Conservation (phyloP, 2,888 invertebrate species). For the Encarsia formosa region DNA sequence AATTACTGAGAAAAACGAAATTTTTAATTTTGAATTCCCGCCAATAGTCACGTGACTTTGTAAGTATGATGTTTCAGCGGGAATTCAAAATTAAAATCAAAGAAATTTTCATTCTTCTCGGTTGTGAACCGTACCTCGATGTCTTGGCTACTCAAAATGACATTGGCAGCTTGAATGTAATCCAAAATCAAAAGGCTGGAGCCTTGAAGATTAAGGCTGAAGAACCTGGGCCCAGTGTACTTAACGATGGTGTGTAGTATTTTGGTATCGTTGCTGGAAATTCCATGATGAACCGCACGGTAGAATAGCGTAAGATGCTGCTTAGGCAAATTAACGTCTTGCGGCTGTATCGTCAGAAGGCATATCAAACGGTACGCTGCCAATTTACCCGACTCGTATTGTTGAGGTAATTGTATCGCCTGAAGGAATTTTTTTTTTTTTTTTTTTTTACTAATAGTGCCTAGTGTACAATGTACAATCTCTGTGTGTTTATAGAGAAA, state of each 20-base stretch:
- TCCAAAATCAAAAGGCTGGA: constrained; percentile 82
- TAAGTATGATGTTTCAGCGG: too few relatives aligned
- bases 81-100: too few relatives aligned
- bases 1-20: not conserved
- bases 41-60: too few relatives aligned
- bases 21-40: too few relatives aligned
- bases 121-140: constrained; percentile 54
- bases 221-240: constrained; percentile 70
- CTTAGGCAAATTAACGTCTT: constrained; percentile 62
- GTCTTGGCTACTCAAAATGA: constrained; percentile 78
- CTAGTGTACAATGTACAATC: too few relatives aligned
- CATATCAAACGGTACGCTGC: constrained; percentile 84
- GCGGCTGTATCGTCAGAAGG: constrained; percentile 70
- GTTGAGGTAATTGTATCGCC: constrained; percentile 58
- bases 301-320: constrained; percentile 75
- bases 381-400: constrained; percentile 71
- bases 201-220: constrained; percentile 84
- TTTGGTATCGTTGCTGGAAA: constrained; percentile 54
- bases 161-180: constrained; percentile 85
- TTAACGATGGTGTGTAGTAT: constrained; percentile 46
- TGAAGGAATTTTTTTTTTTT: too few relatives aligned
- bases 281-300: constrained; percentile 71
- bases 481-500: too few relatives aligned
- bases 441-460: too few relatives aligned
- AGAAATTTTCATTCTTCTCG: too few relatives aligned